Evolutionary conservation across 2,797 vertebrate genomes (phyloP).

Genomic region (Onychomys arenicola): DNA sequence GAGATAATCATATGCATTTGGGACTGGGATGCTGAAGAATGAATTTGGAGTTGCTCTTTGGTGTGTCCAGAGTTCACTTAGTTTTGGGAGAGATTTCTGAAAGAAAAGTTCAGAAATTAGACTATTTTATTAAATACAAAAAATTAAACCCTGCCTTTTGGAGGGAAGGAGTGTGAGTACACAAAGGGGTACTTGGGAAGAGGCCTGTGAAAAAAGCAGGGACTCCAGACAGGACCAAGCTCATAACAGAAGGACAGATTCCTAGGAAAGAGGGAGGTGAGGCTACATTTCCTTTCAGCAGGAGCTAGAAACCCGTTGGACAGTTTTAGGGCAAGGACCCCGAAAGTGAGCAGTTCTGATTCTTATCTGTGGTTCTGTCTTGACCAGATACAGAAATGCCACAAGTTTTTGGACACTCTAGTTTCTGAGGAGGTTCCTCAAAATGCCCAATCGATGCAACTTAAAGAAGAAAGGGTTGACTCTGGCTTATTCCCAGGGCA

Average conservation of each 20-base stretch:
- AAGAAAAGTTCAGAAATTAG: not conserved
- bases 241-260: not conserved
- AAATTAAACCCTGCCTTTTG: not conserved
- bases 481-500: not conserved
- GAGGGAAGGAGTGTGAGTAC: not conserved
- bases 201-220: not conserved
- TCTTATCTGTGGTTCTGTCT: not conserved
- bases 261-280: not conserved
- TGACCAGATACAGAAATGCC: not conserved
- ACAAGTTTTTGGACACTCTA: not conserved
- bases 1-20: not conserved
- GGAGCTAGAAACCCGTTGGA: not conserved
- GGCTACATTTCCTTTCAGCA: not conserved
- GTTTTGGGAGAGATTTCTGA: not conserved
- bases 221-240: not conserved
- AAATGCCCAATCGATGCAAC: not conserved
- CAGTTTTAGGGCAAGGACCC: not conserved
- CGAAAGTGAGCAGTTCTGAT: not conserved
- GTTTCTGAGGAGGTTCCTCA: not conserved
- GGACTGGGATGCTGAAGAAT: not conserved
- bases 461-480: not conserved
- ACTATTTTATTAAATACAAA: not conserved
- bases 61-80: not conserved
- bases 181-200: not conserved
- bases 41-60: not conserved